These are phyloP conservation scores for Zenarchopterus dispar DNA, from an alignment of 2,797 vertebrate species.

Conservation along the genomic window DNA sequence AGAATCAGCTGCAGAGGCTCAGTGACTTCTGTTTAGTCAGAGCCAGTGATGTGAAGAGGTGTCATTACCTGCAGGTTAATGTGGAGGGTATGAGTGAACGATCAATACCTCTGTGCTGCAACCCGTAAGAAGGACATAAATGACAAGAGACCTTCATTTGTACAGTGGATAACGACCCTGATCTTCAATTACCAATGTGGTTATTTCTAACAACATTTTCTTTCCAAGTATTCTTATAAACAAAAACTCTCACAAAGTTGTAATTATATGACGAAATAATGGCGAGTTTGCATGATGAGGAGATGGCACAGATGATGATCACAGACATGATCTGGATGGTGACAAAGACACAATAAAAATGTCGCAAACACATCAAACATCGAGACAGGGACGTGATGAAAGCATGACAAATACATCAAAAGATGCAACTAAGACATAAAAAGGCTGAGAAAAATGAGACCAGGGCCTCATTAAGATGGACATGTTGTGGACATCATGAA, in stretches of 20 bases:
- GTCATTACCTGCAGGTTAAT: constrained; percentile 62
- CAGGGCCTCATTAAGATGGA: no score
- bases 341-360: background rate
- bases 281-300: background rate
- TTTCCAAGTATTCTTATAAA: background rate
- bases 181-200: background rate
- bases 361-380: background rate
- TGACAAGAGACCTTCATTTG: constrained; percentile 25
- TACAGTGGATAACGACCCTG: background rate
- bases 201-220: background rate
- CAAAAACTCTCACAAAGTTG: background rate
- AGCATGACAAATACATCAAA: no score
- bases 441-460: no score
- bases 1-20: constrained; percentile 42
- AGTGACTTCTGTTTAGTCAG: constrained; percentile 33
- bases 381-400: background rate
- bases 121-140: constrained; percentile 32
- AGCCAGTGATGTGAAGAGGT: constrained; percentile 50
- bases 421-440: no score
- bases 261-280: background rate
- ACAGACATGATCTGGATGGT: no score
- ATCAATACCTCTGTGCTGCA: constrained; percentile 48
- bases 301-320: no score
- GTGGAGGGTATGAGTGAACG: constrained; percentile 51
- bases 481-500: no score